Percentiles rank a stretch among this genome's conserved stretches.
Evolutionary conservation across 2,888 invertebrate species (phyloP).

Genomic region (Drosophila cognata): DNA sequence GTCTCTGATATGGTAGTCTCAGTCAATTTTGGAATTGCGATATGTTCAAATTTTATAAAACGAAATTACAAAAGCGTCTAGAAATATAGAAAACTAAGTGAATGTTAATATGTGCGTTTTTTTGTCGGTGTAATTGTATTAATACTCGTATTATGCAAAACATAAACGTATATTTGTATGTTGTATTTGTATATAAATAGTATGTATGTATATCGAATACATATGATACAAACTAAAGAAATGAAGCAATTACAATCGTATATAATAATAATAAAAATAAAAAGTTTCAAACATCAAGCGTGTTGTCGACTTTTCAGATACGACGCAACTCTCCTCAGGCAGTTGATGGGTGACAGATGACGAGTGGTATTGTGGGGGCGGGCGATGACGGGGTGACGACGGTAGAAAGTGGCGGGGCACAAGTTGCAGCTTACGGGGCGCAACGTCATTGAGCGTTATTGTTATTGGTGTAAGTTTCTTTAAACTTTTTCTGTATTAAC

Average conservation of each 20-base stretch:
- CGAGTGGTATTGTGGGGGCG: slow-evolving; percentile 9
- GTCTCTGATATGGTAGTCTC: slow-evolving; percentile 21
- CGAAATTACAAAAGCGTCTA: slow-evolving; percentile 9
- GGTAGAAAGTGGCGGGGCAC: not conserved
- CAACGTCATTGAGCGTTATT: slow-evolving; percentile 70
- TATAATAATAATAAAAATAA: slow-evolving; percentile 72
- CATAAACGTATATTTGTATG: slow-evolving; percentile 51
- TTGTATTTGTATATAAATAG: slow-evolving; percentile 69
- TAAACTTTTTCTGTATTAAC: slow-evolving; percentile 89
- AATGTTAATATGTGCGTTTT: slow-evolving; percentile 64
- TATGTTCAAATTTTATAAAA: slow-evolving; percentile 20
- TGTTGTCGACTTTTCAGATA: slow-evolving; percentile 30
- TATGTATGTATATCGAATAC: slow-evolving; percentile 61
- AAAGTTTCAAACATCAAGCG: slow-evolving; percentile 69
- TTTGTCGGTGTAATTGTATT: slow-evolving; percentile 56
- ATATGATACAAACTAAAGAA: slow-evolving; percentile 69
- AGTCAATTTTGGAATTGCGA: slow-evolving; percentile 69
- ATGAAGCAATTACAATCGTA: slow-evolving; percentile 82
- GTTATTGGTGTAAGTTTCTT: slow-evolving; percentile 88
- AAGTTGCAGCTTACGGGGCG: slow-evolving; percentile 9
- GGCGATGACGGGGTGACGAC: slow-evolving; percentile 2
- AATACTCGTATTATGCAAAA: slow-evolving; percentile 42
- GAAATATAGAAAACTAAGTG: slow-evolving; percentile 47
- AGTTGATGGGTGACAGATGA: slow-evolving; percentile 44
- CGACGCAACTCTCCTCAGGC: slow-evolving; percentile 41